Evolutionary conservation across 2,797 vertebrate genomes (phyloP).

Genomic region (Trachurus trachurus): DNA sequence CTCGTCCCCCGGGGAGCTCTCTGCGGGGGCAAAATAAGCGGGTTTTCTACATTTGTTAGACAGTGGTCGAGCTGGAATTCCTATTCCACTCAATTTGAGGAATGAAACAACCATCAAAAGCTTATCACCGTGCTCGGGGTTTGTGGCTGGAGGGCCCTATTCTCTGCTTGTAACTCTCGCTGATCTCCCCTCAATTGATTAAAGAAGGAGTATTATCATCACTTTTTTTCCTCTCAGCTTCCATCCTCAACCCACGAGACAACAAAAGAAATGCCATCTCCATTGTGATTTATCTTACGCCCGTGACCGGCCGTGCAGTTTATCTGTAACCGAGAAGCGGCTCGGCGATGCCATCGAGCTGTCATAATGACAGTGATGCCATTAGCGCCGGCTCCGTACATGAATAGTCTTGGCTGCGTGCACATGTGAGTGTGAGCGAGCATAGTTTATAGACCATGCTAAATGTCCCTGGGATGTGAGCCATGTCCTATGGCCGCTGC

Average conservation of each 20-base stretch:
- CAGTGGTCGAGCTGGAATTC: slow-evolving; percentile 38
- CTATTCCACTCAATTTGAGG: slow-evolving; percentile 60
- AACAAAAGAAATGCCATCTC: slow-evolving; percentile 49
- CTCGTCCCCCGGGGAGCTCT: slow-evolving; percentile 44
- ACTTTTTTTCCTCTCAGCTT: slow-evolving; percentile 4
- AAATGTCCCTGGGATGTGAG: slow-evolving; percentile 71
- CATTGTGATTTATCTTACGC: slow-evolving; percentile 53
- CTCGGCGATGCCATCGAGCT: slow-evolving; percentile 37
- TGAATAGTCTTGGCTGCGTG: slow-evolving; percentile 42
- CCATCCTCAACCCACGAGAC: slow-evolving; percentile 13
- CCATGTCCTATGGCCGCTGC: slow-evolving; percentile 57
- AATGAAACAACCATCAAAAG: slow-evolving; percentile 44
- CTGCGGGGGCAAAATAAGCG: slow-evolving; percentile 19
- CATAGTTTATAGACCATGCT: slow-evolving; percentile 69
- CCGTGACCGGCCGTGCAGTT: slow-evolving; percentile 47
- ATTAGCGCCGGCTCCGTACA: slow-evolving; percentile 44
- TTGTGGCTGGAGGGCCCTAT: slow-evolving; percentile 36
- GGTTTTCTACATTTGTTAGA: slow-evolving; percentile 47
- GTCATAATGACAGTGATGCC: slow-evolving; percentile 55
- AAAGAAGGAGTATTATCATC: slow-evolving; percentile 40
- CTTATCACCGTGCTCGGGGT: slow-evolving; percentile 32
- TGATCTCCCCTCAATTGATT: slow-evolving; percentile 57
- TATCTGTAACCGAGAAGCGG: slow-evolving; percentile 46
- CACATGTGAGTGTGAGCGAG: slow-evolving; percentile 40
- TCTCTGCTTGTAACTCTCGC: slow-evolving; percentile 28